Evolutionary conservation across 2,113 vertebrate species (phyloP).

Genomic region (Phyllostomus discolor): DNA sequence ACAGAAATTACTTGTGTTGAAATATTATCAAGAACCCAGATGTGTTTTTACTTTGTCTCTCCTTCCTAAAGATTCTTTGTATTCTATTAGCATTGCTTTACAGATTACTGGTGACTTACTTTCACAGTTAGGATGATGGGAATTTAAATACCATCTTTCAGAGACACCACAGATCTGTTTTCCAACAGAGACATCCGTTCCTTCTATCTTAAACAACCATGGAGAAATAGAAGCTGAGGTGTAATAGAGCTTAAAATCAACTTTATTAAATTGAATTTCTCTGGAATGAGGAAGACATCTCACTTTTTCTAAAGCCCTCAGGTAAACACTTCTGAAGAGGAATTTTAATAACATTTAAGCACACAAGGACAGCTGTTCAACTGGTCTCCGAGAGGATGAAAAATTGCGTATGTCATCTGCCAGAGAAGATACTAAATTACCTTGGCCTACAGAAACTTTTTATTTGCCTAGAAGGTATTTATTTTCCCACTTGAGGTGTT

Average conservation of each 20-base stretch:
- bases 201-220: background rate
- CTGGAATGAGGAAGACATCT: slow-evolving; percentile 51
- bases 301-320: slow-evolving; percentile 63
- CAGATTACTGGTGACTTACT: background rate
- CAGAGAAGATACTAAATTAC: slow-evolving; percentile 64
- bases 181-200: background rate
- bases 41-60: background rate
- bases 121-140: background rate
- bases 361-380: slow-evolving; percentile 64
- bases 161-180: slow-evolving; percentile 36
- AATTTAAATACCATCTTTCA: slow-evolving; percentile 45
- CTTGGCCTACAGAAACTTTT: slow-evolving; percentile 46
- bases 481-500: slow-evolving; percentile 53
- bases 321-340: slow-evolving; percentile 58
- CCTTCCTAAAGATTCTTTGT: background rate
- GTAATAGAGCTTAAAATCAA: slow-evolving; percentile 65
- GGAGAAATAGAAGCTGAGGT: slow-evolving; percentile 44
- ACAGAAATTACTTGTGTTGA: background rate
- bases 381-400: slow-evolving; percentile 66
- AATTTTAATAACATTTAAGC: slow-evolving; percentile 66
- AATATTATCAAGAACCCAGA: background rate
- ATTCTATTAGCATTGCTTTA: background rate
- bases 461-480: slow-evolving; percentile 67
- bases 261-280: slow-evolving; percentile 67
- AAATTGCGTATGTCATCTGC: slow-evolving; percentile 58